Evolutionary conservation across 1,140 invertebrate genomes (phyloP).

Genomic region (Ericerus pela): DNA sequence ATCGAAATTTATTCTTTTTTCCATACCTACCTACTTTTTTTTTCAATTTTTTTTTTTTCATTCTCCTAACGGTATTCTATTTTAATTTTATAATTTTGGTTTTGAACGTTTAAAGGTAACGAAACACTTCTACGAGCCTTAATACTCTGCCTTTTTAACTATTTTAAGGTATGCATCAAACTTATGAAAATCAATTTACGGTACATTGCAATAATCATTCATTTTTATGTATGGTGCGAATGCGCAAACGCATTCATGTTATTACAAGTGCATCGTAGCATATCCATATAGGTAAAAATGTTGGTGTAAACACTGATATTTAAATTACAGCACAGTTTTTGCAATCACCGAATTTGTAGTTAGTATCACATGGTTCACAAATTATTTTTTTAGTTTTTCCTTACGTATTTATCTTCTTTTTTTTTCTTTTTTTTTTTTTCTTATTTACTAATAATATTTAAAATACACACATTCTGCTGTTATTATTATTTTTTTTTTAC

Average conservation of each 20-base stretch:
- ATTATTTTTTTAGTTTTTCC: not conserved
- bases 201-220: conserved; percentile 10
- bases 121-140: not conserved
- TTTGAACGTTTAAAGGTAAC: too few relatives aligned
- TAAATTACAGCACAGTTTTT: conserved; percentile 6
- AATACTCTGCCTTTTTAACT: conserved; percentile 3
- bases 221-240: conserved; percentile 10
- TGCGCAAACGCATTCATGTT: conserved; percentile 6
- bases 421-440: conserved; percentile 16
- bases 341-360: conserved; percentile 9
- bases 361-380: conserved; percentile 2
- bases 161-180: conserved; percentile 9
- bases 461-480: not conserved
- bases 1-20: too few relatives aligned
- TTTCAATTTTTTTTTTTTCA: too few relatives aligned
- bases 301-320: conserved; percentile 7
- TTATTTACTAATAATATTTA: not conserved
- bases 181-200: conserved; percentile 8
- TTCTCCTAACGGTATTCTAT: too few relatives aligned
- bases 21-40: too few relatives aligned
- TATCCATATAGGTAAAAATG: conserved; percentile 10
- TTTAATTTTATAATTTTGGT: too few relatives aligned
- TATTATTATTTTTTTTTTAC: not conserved
- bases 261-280: conserved; percentile 7
- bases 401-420: too few relatives aligned